A percentile compares a stretch with the other conserved stretches of the same genome.
phyloP scores from a whole-genome alignment of 92 coral and sea anemone genomes.

The Epizoanthus ramosus region DNA sequence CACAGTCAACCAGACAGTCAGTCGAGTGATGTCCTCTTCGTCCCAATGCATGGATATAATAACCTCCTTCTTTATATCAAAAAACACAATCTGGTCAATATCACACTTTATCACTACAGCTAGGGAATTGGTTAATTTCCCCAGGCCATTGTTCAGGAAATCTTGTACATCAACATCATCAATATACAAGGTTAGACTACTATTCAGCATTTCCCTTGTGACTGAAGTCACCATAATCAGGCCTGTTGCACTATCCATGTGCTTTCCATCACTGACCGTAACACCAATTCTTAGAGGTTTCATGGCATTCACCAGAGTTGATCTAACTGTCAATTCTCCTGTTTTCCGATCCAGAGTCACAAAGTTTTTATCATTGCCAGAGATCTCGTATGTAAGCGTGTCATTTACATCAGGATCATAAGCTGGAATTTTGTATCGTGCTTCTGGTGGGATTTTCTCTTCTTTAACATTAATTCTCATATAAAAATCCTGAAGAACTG shows the following conservation, averaged over 20 bases:
- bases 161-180: constrained; percentile 65
- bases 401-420: constrained; percentile 92
- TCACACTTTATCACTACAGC: constrained; percentile 56
- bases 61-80: constrained; percentile 66
- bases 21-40: constrained; percentile 63
- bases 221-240: constrained; percentile 81
- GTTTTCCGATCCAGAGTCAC: constrained; percentile 69
- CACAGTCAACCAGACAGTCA: constrained; percentile 83
- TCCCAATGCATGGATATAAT: constrained; percentile 46
- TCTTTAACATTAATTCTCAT: constrained; percentile 85
- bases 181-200: constrained; percentile 77
- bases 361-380: constrained; percentile 66
- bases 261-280: constrained; percentile 72
- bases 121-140: constrained; percentile 56
- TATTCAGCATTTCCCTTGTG: constrained; percentile 72
- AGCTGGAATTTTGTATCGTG: constrained; percentile 83
- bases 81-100: constrained; percentile 73
- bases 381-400: constrained; percentile 55
- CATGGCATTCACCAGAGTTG: constrained; percentile 71
- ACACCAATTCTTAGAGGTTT: constrained; percentile 67
- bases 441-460: constrained; percentile 68
- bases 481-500: constrained; percentile 79
- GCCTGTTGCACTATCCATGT: constrained; percentile 63
- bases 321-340: constrained; percentile 79
- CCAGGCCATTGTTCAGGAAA: constrained; percentile 72